phyloP scores from a whole-genome alignment of 2,113 vertebrate genomes.

The Malurus melanocephalus region DNA sequence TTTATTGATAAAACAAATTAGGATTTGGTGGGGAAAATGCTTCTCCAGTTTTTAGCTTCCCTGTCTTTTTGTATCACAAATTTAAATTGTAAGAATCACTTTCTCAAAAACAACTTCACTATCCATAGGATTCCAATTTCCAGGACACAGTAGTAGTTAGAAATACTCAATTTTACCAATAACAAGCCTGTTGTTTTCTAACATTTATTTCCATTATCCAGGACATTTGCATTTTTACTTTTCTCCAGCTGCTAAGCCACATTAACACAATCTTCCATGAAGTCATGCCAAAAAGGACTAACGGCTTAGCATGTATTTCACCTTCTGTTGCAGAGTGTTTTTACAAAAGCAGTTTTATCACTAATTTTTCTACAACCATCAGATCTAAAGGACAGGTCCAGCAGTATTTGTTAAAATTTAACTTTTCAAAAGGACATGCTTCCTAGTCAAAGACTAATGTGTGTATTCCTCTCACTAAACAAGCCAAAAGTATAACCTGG shows the following conservation, averaged over 20 bases:
- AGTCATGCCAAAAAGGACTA: neutral
- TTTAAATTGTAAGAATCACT: neutral
- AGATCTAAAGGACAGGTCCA: neutral
- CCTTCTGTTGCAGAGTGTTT: neutral
- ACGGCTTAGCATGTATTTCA: neutral
- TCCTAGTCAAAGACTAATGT: neutral
- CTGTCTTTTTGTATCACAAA: neutral
- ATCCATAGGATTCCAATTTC: neutral
- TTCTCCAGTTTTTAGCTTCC: neutral
- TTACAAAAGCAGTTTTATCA: neutral
- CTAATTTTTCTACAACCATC: neutral
- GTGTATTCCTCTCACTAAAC: neutral
- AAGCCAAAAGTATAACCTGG: neutral
- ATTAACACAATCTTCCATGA: neutral
- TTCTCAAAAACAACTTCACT: neutral
- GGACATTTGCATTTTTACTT: neutral
- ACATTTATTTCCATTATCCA: neutral
- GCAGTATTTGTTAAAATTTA: neutral
- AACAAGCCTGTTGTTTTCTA: neutral
- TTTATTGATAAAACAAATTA: neutral
- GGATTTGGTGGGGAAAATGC: neutral
- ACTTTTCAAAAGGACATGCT: neutral
- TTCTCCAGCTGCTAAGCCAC: neutral
- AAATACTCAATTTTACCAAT: neutral
- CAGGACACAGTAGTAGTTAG: neutral